A percentile compares a stretch with the other conserved stretches of the same genome.
Evolutionary conservation across 2,797 vertebrate genomes (phyloP).

Genomic region (Synaphobranchus kaupii): DNA sequence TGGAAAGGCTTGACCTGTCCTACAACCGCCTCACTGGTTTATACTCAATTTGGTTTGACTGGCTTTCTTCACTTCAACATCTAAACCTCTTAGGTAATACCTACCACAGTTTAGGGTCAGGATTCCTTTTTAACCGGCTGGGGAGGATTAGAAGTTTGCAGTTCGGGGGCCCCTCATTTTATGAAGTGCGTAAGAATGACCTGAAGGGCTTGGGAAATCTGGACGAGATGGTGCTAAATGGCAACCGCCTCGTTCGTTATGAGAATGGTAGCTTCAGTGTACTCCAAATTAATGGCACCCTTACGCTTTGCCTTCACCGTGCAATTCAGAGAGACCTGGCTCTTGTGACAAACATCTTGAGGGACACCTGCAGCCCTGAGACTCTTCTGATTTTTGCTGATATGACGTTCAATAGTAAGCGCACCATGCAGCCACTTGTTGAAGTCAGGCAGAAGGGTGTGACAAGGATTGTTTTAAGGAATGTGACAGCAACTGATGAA

Average conservation of each 20-base stretch:
- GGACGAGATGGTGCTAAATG: conserved; percentile 65
- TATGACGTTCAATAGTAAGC: neutral
- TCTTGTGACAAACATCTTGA: conserved; percentile 51
- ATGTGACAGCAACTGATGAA: conserved; percentile 40
- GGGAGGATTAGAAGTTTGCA: conserved; percentile 60
- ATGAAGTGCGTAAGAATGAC: conserved; percentile 54
- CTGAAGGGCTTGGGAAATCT: conserved; percentile 68
- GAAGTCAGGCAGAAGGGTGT: conserved; percentile 13
- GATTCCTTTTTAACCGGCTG: conserved; percentile 64
- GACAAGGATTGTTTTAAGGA: conserved; percentile 57
- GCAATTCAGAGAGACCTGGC: rapidly evolving
- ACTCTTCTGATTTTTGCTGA: conserved; percentile 61
- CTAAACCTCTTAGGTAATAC: conserved; percentile 71
- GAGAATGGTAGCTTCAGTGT: conserved; percentile 54
- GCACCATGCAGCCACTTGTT: neutral
- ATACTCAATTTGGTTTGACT: conserved; percentile 70
- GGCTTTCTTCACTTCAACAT: conserved; percentile 61
- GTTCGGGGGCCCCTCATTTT: conserved; percentile 64
- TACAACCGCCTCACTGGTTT: conserved; percentile 64
- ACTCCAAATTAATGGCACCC: conserved; percentile 49
- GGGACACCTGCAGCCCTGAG: conserved; percentile 59
- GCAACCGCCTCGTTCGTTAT: conserved; percentile 58
- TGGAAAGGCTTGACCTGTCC: conserved; percentile 73
- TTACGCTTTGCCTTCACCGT: conserved; percentile 53
- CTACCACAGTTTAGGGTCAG: conserved; percentile 65